Evolutionary conservation across 2,888 invertebrate genomes (phyloP).

Genomic region (Argyra leucocephala): DNA sequence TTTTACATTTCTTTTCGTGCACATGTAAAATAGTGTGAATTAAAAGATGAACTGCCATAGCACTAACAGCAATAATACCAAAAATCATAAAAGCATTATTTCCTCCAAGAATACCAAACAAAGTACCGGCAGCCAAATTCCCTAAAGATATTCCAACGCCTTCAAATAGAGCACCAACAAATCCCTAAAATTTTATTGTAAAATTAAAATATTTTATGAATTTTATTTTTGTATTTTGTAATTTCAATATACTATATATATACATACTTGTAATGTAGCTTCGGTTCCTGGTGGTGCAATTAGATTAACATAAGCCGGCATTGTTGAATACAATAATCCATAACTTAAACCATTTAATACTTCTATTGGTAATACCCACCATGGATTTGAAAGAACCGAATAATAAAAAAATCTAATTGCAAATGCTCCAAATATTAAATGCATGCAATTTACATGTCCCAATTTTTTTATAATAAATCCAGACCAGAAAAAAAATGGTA

Average conservation of each 20-base stretch:
- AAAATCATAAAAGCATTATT: slow-evolving; percentile 55
- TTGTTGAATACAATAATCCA: slow-evolving; percentile 70
- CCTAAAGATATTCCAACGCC: slow-evolving; percentile 69
- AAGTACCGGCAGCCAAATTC: slow-evolving; percentile 58
- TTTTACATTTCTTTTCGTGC: not conserved
- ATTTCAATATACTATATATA: slow-evolving; percentile 23
- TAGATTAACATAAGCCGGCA: slow-evolving; percentile 70
- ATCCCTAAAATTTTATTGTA: slow-evolving; percentile 47
- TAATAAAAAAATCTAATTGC: slow-evolving; percentile 69
- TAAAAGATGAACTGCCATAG: not conserved
- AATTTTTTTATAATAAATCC: slow-evolving; percentile 60
- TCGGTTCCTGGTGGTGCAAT: slow-evolving; percentile 68
- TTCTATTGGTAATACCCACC: slow-evolving; percentile 72
- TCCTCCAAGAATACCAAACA: slow-evolving; percentile 53
- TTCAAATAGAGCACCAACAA: slow-evolving; percentile 74
- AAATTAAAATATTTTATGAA: slow-evolving; percentile 11
- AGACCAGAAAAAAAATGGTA: slow-evolving; percentile 71
- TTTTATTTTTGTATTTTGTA: too few species aligned
- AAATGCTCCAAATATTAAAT: slow-evolving; percentile 61
- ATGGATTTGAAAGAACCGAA: slow-evolving; percentile 61
- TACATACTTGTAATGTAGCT: slow-evolving; percentile 59
- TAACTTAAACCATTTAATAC: slow-evolving; percentile 71
- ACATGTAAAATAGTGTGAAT: not conserved
- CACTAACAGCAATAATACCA: slow-evolving; percentile 48
- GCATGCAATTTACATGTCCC: slow-evolving; percentile 68